Conservation (phyloP, 1,140 invertebrate species). For the Brachionus rubens region DNA sequence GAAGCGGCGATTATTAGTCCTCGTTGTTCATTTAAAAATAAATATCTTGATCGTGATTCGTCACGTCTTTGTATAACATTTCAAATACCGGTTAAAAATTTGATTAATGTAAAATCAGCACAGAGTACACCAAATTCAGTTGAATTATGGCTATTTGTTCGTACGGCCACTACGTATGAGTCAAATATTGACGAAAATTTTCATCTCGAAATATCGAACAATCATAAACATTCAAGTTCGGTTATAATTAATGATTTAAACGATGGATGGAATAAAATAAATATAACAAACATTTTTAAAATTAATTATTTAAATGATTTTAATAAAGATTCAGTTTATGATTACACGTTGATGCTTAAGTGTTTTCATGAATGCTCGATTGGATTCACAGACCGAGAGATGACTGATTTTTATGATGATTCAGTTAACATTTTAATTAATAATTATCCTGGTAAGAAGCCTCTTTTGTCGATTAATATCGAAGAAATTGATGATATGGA, state of each 20-base stretch:
- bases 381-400: not conserved
- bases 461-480: not conserved
- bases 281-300: constrained; percentile 15
- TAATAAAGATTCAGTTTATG: not conserved
- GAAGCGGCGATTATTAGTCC: not conserved
- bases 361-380: constrained; percentile 12
- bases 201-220: not conserved
- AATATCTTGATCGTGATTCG: not conserved
- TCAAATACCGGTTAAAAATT: not conserved
- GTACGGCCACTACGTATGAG: not conserved
- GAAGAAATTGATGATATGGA: not conserved
- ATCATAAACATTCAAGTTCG: not conserved
- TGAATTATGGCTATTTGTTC: not conserved
- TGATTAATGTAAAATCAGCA: not conserved
- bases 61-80: not conserved
- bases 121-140: not conserved
- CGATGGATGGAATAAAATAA: constrained; percentile 34
- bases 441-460: constrained; percentile 13
- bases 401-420: not conserved
- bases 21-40: not conserved
- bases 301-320: not conserved
- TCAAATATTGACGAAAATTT: constrained; percentile 14
- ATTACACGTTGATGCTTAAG: not conserved
- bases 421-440: not conserved
- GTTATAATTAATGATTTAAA: not conserved